These are phyloP conservation scores for Oceanodroma leucorhoa DNA, from an alignment of 2,797 vertebrate species.

Conservation along the genomic window DNA sequence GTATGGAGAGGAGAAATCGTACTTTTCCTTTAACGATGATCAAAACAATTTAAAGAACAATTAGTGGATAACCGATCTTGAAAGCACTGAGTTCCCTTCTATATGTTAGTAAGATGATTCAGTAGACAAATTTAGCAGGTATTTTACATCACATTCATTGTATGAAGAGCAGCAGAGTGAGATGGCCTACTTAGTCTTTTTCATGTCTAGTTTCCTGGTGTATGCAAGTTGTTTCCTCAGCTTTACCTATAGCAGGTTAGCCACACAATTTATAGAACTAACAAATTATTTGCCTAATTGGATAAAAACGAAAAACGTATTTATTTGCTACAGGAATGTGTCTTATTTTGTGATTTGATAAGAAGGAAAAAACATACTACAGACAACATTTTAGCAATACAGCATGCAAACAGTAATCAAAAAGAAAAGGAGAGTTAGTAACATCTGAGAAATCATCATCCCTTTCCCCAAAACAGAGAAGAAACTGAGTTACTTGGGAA, in stretches of 20 bases:
- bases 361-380: neutral
- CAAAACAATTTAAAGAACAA: neutral
- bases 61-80: neutral
- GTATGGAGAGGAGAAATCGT: neutral
- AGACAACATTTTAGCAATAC: neutral
- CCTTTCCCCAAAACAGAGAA: neutral
- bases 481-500: neutral
- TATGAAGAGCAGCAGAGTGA: neutral
- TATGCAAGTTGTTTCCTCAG: neutral
- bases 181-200: neutral
- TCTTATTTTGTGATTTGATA: neutral
- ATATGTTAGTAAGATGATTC: neutral
- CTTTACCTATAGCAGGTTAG: neutral
- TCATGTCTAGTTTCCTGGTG: neutral
- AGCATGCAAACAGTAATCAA: neutral
- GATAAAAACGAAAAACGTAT: fast-evolving
- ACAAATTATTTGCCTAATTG: neutral
- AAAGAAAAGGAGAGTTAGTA: neutral
- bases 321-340: neutral
- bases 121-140: neutral
- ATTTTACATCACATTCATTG: neutral
- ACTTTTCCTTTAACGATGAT: neutral
- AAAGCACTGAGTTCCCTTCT: neutral
- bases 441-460: neutral
- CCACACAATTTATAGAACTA: neutral